Evolutionary conservation across 2,797 vertebrate species (phyloP), one percentile per base, ranked within the genome.

Genomic region (Pangasius djambal): DNA sequence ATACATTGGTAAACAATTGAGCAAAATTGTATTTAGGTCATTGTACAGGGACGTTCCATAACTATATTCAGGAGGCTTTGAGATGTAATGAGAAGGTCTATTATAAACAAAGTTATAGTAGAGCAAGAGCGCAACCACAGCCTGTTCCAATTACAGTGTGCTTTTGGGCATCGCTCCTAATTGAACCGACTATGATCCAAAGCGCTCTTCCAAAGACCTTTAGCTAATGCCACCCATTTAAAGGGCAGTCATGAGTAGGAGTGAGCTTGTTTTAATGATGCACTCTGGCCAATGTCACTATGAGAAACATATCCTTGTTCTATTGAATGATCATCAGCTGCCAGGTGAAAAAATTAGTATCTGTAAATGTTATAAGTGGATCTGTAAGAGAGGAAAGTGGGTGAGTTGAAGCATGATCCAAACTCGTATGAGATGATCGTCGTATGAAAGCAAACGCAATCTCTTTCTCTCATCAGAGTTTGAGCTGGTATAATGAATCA

Each of bases 201-300:
- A 72, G 88, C 88, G 85, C 82, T 86, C 44, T 90, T 90, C 81
- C 82, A 85, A 89, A 86, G 79, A 92, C 85, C 77, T 77, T 87
- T 57, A 78, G 90, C 83, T 93, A 93, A 94, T 90, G 93, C 89
- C 92, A 93, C 88, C 93, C 91, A 93, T 92, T 92, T 92, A 91
- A 93, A 91, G 91, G 89, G 88, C 88, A 90, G 90, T 89, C 92
- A 93, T 88, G 88, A 89, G 90, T 86, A 87, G 90, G 91, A 94
- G 94, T 91, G 90, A 92, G 91, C 89, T 87, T 89, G 85, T 88
- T 59, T 90, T 70, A 88, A 91, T 88, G 90, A 92, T 92, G 90
- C 86, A 92, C 89, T 92, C 90, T 91, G 89, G 89, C 86, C 85
- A 90, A 85, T 90, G 92, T 50, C 65, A 59, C n/a, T 50, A 83